Percentiles rank a stretch among this genome's conserved stretches.
phyloP scores from a whole-genome alignment of 1,140 invertebrate genomes.

The Drosophila nigrodunni region DNA sequence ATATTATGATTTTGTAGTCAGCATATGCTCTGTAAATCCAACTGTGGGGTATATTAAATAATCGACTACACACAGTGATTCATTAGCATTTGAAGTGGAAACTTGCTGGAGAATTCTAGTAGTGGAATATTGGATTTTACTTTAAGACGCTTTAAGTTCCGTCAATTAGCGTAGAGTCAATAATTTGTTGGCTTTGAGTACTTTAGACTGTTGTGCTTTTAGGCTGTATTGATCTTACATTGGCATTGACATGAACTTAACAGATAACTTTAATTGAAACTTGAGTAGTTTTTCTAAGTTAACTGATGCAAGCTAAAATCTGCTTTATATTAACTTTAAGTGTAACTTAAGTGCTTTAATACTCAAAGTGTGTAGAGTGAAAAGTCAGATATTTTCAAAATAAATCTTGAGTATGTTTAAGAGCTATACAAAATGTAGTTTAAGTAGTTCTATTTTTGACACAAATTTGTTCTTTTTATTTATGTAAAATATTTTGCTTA shows the following conservation, averaged over 20 bases:
- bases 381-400: too few relatives aligned
- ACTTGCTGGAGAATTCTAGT: not conserved
- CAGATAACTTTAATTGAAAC: not conserved
- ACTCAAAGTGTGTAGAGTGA: too few relatives aligned
- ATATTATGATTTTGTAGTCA: constrained; percentile 39
- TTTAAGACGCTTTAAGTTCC: not conserved
- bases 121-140: not conserved
- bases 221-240: not conserved
- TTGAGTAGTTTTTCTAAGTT: not conserved
- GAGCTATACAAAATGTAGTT: too few relatives aligned
- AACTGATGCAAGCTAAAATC: too few relatives aligned
- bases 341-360: too few relatives aligned
- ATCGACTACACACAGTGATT: not conserved
- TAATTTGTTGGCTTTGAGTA: constrained; percentile 3
- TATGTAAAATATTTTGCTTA: too few relatives aligned
- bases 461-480: too few relatives aligned
- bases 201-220: not conserved
- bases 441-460: too few relatives aligned
- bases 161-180: constrained; percentile 21
- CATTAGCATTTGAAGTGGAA: constrained; percentile 3
- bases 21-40: constrained; percentile 26
- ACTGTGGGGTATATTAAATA: constrained; percentile 4
- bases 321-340: too few relatives aligned
- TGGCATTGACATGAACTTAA: not conserved
- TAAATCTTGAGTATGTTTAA: too few relatives aligned